Percentiles rank a stretch among this genome's conserved stretches.
Conservation (phyloP, 2,113 vertebrate genomes). For the Bettongia penicillata region DNA sequence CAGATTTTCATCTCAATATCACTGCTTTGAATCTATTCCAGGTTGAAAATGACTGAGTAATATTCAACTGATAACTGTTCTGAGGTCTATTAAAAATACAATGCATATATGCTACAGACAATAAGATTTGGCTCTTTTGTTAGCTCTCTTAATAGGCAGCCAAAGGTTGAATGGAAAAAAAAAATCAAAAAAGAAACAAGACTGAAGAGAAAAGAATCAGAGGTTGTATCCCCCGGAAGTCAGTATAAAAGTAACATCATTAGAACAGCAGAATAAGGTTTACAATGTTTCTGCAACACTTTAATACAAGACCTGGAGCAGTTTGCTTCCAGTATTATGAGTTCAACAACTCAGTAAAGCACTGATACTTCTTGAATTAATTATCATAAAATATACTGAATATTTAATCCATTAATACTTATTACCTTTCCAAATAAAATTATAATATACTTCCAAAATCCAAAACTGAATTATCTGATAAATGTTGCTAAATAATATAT, state of each 20-base stretch:
- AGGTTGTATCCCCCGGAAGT: background rate
- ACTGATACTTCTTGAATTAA: background rate
- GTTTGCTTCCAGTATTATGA: conserved; percentile 35
- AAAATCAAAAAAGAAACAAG: conserved; percentile 4
- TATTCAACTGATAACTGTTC: conserved; percentile 17
- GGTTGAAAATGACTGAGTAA: background rate
- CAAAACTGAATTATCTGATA: conserved; percentile 28
- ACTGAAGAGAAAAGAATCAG: background rate
- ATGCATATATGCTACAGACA: background rate
- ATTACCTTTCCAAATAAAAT: conserved; percentile 17
- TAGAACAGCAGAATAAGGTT: background rate
- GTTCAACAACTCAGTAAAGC: background rate
- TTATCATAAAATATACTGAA: background rate
- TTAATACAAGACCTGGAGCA: conserved; percentile 14
- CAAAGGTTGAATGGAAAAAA: conserved; percentile 13
- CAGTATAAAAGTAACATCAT: background rate
- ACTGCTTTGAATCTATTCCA: background rate
- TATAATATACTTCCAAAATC: background rate
- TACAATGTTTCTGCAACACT: background rate
- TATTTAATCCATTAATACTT: background rate
- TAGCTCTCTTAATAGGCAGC: background rate
- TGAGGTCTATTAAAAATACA: conserved; percentile 28
- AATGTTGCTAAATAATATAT: conserved; percentile 23
- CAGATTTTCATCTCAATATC: background rate
- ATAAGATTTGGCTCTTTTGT: background rate